phyloP scores from a whole-genome alignment of 2,113 vertebrate species.

The Sylvietta virens region DNA sequence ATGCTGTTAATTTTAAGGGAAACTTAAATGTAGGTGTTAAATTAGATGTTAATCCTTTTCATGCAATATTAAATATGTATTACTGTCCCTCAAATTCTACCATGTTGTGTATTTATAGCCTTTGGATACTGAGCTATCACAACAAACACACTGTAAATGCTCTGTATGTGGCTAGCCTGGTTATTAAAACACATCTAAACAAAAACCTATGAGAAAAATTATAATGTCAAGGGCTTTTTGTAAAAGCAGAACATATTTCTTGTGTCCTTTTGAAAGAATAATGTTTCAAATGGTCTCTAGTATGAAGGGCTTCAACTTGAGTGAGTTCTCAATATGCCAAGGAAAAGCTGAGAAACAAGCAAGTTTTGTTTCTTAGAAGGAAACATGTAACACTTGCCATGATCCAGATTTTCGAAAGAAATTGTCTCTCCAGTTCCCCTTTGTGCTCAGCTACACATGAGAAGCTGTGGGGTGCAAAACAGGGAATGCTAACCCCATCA shows the following conservation, averaged over 20 bases:
- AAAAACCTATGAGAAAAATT: neutral
- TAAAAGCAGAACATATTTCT: neutral
- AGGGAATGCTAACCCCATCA: neutral
- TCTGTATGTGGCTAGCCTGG: fast-evolving
- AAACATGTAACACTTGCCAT: neutral
- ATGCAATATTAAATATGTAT: neutral
- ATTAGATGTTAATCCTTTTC: neutral
- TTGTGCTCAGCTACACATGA: neutral
- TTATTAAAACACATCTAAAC: neutral
- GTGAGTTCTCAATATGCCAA: neutral
- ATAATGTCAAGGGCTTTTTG: neutral
- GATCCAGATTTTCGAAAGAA: neutral
- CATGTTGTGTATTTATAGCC: neutral
- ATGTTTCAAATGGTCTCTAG: neutral
- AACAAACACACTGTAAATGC: neutral
- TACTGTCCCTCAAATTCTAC: neutral
- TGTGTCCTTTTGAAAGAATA: neutral
- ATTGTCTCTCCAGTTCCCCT: neutral
- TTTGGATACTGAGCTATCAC: neutral
- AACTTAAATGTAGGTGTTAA: neutral
- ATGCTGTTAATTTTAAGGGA: neutral
- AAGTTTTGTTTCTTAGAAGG: neutral
- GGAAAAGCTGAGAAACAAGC: neutral
- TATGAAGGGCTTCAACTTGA: neutral
- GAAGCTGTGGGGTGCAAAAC: neutral